phyloP scores from a whole-genome alignment of 2,888 invertebrate species.

The Brenthis hecate region DNA sequence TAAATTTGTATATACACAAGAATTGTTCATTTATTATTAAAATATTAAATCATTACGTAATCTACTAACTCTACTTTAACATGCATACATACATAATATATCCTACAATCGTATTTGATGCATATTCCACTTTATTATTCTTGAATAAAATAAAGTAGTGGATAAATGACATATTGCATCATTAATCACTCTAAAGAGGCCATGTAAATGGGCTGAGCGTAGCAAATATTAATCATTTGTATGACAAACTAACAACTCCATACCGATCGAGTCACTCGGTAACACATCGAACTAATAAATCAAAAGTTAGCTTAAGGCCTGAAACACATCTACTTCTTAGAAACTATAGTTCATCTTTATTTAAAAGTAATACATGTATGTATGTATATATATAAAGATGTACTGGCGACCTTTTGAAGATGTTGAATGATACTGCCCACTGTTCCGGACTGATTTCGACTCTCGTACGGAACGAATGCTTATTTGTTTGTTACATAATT shows the following conservation, averaged over 20 bases:
- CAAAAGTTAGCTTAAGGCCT: constrained; percentile 41
- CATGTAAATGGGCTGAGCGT: constrained; percentile 42
- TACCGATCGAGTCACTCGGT: constrained; percentile 50
- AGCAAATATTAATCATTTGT: constrained; percentile 58
- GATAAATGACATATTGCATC: constrained; percentile 25
- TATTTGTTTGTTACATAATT: no score
- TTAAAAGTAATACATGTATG: no score
- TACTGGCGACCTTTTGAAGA: no score
- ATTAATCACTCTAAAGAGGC: constrained; percentile 40
- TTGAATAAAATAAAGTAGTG: constrained; percentile 10
- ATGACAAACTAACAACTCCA: constrained; percentile 63
- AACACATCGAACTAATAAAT: constrained; percentile 59
- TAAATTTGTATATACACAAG: no score
- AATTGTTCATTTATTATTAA: no score
- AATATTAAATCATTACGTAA: no score
- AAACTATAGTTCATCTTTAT: constrained; percentile 1
- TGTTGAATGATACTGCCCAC: no score
- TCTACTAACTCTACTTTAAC: no score
- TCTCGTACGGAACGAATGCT: no score
- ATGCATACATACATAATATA: background rate
- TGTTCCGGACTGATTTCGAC: no score
- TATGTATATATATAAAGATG: no score
- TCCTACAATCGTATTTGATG: background rate
- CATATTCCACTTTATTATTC: background rate
- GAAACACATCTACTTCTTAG: constrained; percentile 14